phyloP scores from a whole-genome alignment of 2,888 invertebrate species.

The Acanthosepion esculentum region DNA sequence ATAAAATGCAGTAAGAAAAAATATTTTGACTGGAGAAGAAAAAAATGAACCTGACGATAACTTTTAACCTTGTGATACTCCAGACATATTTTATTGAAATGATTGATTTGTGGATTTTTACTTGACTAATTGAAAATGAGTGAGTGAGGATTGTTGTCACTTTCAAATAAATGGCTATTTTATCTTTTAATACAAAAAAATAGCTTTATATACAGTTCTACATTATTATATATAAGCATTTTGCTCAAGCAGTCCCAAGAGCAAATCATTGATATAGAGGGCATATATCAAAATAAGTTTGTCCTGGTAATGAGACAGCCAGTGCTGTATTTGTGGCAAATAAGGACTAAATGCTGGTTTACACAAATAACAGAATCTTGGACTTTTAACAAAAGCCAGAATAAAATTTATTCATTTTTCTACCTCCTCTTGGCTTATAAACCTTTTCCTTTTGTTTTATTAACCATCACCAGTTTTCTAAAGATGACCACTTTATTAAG shows the following conservation, averaged over 20 bases:
- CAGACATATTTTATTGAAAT: constrained; percentile 1
- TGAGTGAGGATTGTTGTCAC: constrained; percentile 17
- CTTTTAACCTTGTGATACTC: not conserved
- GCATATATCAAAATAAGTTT: not conserved
- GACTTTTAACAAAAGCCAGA: not conserved
- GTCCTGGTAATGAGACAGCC: constrained; percentile 33
- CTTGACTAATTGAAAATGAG: not conserved
- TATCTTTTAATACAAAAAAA: not conserved
- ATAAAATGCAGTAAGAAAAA: not conserved
- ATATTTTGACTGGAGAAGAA: not conserved
- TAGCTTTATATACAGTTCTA: no score
- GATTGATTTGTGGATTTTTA: not conserved
- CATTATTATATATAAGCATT: not conserved
- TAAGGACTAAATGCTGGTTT: not conserved
- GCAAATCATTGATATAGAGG: not conserved
- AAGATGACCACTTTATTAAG: not conserved
- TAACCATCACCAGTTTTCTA: no score
- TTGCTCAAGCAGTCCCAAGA: not conserved
- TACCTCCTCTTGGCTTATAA: not conserved
- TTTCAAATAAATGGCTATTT: not conserved
- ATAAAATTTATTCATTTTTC: not conserved
- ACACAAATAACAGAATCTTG: not conserved
- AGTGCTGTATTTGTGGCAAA: not conserved
- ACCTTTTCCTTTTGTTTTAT: not conserved
- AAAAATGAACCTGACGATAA: not conserved